Conservation (phyloP, 2,888 invertebrate genomes). For the Erannis defoliaria region DNA sequence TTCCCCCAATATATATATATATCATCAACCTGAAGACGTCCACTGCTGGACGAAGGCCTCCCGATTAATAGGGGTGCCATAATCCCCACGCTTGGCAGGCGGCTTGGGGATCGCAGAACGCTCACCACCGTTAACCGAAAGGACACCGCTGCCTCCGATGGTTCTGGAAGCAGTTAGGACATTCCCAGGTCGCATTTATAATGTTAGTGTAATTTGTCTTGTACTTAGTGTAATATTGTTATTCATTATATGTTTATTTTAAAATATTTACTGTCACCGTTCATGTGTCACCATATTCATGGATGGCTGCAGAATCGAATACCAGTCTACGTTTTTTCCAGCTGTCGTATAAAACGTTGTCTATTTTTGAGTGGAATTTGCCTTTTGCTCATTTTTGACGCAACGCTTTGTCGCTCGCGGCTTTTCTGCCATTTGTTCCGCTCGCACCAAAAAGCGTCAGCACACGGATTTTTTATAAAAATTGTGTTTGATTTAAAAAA, state of each 20-base stretch:
- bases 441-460: slow-evolving; percentile 4
- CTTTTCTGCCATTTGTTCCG: slow-evolving; percentile 48
- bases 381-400: slow-evolving; percentile 45
- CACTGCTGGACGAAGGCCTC: too few species aligned
- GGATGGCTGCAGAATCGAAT: background rate
- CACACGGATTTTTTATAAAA: slow-evolving; percentile 3
- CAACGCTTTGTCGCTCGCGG: slow-evolving; percentile 48
- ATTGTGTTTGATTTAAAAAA: background rate
- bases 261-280: background rate
- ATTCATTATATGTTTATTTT: background rate
- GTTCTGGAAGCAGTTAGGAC: too few species aligned
- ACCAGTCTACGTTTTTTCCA: slow-evolving; percentile 1
- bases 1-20: too few species aligned
- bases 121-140: too few species aligned
- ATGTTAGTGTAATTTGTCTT: too few species aligned
- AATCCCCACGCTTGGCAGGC: too few species aligned
- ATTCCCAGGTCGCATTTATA: too few species aligned
- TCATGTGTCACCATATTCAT: background rate
- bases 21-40: too few species aligned
- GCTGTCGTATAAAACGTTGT: slow-evolving; percentile 24
- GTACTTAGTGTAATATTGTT: background rate
- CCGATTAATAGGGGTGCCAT: too few species aligned
- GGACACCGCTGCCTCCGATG: too few species aligned
- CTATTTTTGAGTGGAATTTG: slow-evolving; percentile 29
- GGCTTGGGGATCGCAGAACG: too few species aligned